Conservation (phyloP, 2,113 vertebrate species). For the Nothocercus nigrocapillus region DNA sequence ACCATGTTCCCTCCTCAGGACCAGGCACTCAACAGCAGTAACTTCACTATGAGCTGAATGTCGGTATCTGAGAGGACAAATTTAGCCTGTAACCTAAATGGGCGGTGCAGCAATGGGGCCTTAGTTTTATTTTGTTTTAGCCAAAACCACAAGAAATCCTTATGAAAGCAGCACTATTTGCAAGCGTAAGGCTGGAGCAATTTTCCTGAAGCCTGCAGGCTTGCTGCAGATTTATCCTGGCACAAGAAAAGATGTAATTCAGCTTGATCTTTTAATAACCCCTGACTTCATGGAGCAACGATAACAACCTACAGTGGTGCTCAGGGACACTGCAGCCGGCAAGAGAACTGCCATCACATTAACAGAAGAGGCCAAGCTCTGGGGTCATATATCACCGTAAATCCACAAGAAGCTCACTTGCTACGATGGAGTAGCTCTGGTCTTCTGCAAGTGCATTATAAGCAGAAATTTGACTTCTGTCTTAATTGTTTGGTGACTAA, state of each 20-base stretch:
- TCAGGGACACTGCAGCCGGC: not conserved
- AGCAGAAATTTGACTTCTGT: not conserved
- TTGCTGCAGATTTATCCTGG: not conserved
- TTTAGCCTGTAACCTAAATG: not conserved
- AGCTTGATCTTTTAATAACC: not conserved
- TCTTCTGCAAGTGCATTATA: not conserved
- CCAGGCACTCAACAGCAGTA: not conserved
- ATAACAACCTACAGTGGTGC: not conserved
- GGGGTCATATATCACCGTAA: not conserved
- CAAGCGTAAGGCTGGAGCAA: not conserved
- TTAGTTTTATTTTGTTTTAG: not conserved
- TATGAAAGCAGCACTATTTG: not conserved
- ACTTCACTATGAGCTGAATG: not conserved
- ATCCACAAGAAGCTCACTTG: not conserved
- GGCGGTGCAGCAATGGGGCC: not conserved
- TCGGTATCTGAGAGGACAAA: not conserved
- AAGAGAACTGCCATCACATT: not conserved
- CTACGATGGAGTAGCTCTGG: not conserved
- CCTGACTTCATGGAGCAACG: not conserved
- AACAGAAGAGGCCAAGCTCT: not conserved
- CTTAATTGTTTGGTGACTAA: not conserved
- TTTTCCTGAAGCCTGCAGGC: accelerated
- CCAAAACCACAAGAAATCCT: not conserved
- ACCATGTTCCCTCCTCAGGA: not conserved
- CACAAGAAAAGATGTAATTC: not conserved